Percentiles rank a stretch among this genome's conserved stretches.
Conservation (phyloP, 2,888 invertebrate species). For the Heliothis peltigera region DNA sequence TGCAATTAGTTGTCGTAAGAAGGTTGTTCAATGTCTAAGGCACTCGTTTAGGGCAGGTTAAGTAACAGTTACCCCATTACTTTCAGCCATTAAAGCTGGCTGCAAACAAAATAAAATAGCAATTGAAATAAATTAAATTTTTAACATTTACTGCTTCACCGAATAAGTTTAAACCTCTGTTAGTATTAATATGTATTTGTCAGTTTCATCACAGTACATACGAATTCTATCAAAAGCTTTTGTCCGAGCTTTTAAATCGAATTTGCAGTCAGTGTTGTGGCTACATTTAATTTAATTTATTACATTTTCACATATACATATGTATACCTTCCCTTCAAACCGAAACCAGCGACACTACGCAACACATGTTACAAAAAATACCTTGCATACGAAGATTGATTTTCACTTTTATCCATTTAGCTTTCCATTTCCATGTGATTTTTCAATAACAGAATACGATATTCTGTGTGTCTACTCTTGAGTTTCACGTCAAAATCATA, state of each 20-base stretch:
- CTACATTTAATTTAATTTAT: constrained; percentile 51
- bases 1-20: background rate
- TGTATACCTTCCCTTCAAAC: constrained; percentile 22
- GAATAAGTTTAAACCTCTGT: constrained; percentile 10
- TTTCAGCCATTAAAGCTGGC: background rate
- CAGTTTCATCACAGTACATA: constrained; percentile 28
- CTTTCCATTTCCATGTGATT: background rate
- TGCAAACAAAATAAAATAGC: background rate
- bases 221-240: constrained; percentile 49
- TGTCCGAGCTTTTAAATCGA: constrained; percentile 51
- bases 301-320: constrained; percentile 27
- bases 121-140: background rate
- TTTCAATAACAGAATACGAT: background rate
- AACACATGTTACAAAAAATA: constrained; percentile 15
- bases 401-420: constrained; percentile 5
- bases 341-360: constrained; percentile 16
- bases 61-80: background rate
- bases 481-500: background rate
- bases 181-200: constrained; percentile 16
- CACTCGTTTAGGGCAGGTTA: background rate
- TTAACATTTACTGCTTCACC: background rate
- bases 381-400: constrained; percentile 26
- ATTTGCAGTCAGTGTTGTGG: constrained; percentile 47
- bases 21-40: background rate
- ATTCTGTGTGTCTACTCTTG: background rate